Evolutionary conservation across 2,797 vertebrate species (phyloP).

Genomic region (Vireo griseus): DNA sequence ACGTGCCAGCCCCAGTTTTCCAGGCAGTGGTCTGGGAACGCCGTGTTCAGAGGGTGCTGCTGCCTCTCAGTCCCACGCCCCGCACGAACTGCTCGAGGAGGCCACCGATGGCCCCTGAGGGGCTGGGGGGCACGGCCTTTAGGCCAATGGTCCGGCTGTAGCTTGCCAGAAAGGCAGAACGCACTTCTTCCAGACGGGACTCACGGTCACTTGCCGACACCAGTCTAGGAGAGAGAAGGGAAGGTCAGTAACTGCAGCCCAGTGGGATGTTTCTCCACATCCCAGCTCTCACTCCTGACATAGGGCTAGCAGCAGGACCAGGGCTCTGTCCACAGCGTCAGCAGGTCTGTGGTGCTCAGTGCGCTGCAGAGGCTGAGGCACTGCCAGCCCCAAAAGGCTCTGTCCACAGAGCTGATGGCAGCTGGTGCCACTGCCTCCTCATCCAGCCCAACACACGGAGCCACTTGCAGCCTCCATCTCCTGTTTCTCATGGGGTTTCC

Average conservation of each 20-base stretch:
- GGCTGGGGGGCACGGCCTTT: conserved; percentile 83
- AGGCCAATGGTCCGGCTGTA: conserved; percentile 94
- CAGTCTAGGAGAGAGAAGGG: conserved; percentile 71
- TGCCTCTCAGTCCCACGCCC: conserved; percentile 89
- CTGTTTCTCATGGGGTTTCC: background rate
- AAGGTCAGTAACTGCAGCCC: background rate
- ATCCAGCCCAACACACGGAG: background rate
- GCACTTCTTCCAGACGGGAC: conserved; percentile 89
- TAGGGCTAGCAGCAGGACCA: background rate
- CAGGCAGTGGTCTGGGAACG: background rate
- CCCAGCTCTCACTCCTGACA: background rate
- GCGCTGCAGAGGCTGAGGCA: background rate
- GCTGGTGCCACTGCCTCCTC: background rate
- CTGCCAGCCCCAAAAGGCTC: background rate
- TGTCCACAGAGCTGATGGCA: background rate
- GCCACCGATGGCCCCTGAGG: conserved; percentile 90
- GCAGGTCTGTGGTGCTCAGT: rapidly evolving
- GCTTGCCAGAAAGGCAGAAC: conserved; percentile 87
- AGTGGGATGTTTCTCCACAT: too few species aligned
- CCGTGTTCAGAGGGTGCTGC: conserved; percentile 80
- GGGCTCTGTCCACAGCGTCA: rapidly evolving
- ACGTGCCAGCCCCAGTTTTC: background rate
- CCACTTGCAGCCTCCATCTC: background rate
- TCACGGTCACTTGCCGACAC: conserved; percentile 81
- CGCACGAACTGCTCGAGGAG: conserved; percentile 95